Evolutionary conservation across 2,797 vertebrate species (phyloP), one percentile per base, ranked within the genome.

Genomic region (Cryptoprocta ferox): DNA sequence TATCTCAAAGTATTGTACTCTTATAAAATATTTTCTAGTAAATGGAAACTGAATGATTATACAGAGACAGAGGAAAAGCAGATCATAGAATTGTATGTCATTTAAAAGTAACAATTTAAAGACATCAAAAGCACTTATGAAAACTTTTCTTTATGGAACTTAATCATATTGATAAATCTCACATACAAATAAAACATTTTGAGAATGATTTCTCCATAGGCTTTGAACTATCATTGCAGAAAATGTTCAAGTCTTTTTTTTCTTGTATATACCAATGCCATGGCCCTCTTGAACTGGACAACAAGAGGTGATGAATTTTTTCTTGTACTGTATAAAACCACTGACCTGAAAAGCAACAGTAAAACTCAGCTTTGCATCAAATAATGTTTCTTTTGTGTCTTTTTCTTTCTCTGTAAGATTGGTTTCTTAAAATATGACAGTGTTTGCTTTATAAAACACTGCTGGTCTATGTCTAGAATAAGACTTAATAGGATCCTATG

Each of bases 391-490:
- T 80, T 95, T 94, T 70, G 10, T 96, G 75, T 66, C 26, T 68
- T 94, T 95, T 84, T 37, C 42, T 84, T 89, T 96, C 32, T 91
- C 66, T 94, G 42, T 59, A 84, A 93, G 63, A 97, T 93, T 96
- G 78, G 96, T 97, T 97, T 95, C 79, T 89, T 78, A 66, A 66
- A 61, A 6, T 76, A 80, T 63, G 42, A 78, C n/a, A 91, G 30
- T 42, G 9, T 82, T 70, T 73, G 39, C n/a, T 94, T 89, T 98
- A 93, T 91, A 75, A 95, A 93, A 93, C 6, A 66, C 42, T 37
- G 42, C 76, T 88, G 59, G 2, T 50, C 59, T 94, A 28, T n/a
- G 73, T 71, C 83, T 68, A 88, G 83, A 93, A 59, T 75, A 89
- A 79, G 8, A 30, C n/a, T 89, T 96, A 97, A 80, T 71, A 80